Base-by-base conservation (phyloP, 2,888 invertebrate genomes). In the Cephalotes varians region DNA sequence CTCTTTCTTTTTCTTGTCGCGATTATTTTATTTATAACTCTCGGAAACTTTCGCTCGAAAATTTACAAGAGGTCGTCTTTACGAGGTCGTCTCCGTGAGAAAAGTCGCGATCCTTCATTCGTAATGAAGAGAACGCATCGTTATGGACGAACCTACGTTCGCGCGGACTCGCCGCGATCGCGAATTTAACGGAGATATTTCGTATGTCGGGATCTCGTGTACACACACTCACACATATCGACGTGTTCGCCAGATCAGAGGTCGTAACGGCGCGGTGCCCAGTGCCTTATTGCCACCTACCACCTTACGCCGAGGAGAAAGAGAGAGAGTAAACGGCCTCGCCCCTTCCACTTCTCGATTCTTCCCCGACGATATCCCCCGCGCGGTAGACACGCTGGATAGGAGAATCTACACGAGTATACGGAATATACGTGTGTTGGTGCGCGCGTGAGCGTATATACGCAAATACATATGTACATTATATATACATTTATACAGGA, bases 211-310 rank as follows among this genome's bases (percentile, higher is more conserved):
- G 18, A 44, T 64, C 64, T 25, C 64, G 9, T 3, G 18, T 56
- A 15, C 12, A 25, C 44, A 25, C 65, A 31, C 15, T 60, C 58
- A 74, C 28, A 51, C 1, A 65, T 37, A 67, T 54, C n/a, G 6
- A 25, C 81, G 84, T 85, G 77, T 88, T 89, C 85, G 91, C 89
- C 86, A 93, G 93, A 93, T 93, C 93, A 93, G 91, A 91, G 93
- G 90, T 93, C 93, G 93, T 93, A 93, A 93, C 93, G 89, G 92
- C 93, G 93, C 91, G 93, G 93, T 93, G 90, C 92, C 92, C 91
- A 91, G 89, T 91, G 88, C 92, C 92, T 93, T 93, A 93, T 93
- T 92, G 93, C 92, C 90, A 90, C 91, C 92, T 90, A 88, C 91
- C 91, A 86, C 87, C 89, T 82, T 82, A 80, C 86, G 86, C 82